phyloP scores from a whole-genome alignment of 2,797 vertebrate genomes.

The Sylvia borin region DNA sequence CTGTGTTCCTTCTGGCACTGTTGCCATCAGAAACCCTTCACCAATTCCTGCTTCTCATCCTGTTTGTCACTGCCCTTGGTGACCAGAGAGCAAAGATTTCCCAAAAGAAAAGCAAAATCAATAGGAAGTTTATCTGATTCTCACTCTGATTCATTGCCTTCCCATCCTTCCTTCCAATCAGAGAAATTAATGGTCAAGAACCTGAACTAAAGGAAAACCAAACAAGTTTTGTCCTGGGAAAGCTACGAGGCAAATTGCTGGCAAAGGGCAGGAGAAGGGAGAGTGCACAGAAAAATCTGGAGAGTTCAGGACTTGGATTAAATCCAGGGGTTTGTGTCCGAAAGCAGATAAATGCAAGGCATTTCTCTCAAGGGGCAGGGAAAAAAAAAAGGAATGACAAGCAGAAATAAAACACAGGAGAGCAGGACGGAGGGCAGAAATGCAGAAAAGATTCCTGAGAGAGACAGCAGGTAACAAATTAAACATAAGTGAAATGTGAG shows the following conservation, averaged over 20 bases:
- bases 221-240: neutral
- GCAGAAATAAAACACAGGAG: slow-evolving; percentile 17
- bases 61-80: neutral
- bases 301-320: neutral
- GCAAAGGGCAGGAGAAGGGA: neutral
- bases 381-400: neutral
- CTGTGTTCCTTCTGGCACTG: neutral
- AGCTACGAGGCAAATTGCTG: neutral
- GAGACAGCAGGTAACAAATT: slow-evolving; percentile 49
- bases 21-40: neutral
- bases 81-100: neutral
- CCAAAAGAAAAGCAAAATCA: neutral
- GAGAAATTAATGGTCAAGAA: neutral
- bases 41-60: neutral
- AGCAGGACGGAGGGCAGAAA: slow-evolving; percentile 5
- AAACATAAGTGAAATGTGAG: slow-evolving; percentile 33
- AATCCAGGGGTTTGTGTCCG: slow-evolving; percentile 1
- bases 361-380: neutral
- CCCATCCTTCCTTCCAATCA: neutral
- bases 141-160: neutral
- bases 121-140: slow-evolving; percentile 4
- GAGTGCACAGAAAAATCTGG: neutral
- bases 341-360: neutral
- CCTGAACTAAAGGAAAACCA: neutral
- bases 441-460: neutral